A percentile compares a stretch with the other conserved stretches of the same genome.
Evolutionary conservation across 2,113 vertebrate genomes (phyloP).

Genomic region (Hymenochirus boettgeri): DNA sequence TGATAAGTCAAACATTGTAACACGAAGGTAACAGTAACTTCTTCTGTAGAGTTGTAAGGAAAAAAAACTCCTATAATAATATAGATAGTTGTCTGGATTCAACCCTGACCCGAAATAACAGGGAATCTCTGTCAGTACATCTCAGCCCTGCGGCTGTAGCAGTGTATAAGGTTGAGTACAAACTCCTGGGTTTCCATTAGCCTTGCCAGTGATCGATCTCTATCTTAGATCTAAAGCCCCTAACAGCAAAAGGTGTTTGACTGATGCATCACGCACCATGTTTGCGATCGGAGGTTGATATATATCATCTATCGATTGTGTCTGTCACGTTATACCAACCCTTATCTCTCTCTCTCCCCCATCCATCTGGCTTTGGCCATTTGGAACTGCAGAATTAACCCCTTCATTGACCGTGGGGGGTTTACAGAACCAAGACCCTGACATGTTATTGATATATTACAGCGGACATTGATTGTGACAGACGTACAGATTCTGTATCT

Average conservation of each 20-base stretch:
- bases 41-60: too few relatives aligned
- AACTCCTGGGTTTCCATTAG: too few relatives aligned
- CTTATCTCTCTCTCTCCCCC: slow-evolving; percentile 36
- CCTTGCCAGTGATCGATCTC: slow-evolving; percentile 12
- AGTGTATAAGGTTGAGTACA: too few relatives aligned
- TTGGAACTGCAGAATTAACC: slow-evolving; percentile 25
- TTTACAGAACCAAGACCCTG: neutral
- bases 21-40: too few relatives aligned
- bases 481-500: neutral
- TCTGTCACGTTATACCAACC: slow-evolving; percentile 40
- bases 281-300: slow-evolving; percentile 36
- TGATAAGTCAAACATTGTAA: too few relatives aligned
- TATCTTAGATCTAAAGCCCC: neutral
- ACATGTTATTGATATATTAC: slow-evolving; percentile 21
- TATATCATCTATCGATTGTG: slow-evolving; percentile 39
- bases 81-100: too few relatives aligned
- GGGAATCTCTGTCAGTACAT: too few relatives aligned
- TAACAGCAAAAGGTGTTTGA: slow-evolving; percentile 5
- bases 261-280: slow-evolving; percentile 29
- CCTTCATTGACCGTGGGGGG: neutral
- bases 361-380: slow-evolving; percentile 21
- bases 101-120: too few relatives aligned
- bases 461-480: slow-evolving; percentile 13
- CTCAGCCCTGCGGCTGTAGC: too few relatives aligned
- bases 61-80: too few relatives aligned